Evolutionary conservation across 2,113 vertebrate species (phyloP).

Genomic region (Emydocephalus ijimae): DNA sequence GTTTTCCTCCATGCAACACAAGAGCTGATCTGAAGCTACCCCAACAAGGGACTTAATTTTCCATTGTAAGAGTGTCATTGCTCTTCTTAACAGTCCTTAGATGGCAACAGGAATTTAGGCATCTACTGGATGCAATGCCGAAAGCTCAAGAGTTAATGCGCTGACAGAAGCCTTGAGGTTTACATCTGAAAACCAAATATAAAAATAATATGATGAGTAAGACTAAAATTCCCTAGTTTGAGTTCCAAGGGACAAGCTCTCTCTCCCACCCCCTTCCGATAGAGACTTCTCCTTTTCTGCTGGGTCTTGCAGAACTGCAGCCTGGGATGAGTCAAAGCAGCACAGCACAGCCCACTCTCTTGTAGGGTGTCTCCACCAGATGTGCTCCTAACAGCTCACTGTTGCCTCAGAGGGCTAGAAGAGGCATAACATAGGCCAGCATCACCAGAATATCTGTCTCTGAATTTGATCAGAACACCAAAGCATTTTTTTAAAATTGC

Average conservation of each 20-base stretch:
- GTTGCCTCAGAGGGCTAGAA: background rate
- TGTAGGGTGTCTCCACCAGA: conserved; percentile 13
- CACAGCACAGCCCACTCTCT: conserved; percentile 45
- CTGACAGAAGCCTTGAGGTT: conserved; percentile 61
- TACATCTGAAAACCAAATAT: conserved; percentile 65
- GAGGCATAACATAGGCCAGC: background rate
- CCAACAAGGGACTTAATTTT: background rate
- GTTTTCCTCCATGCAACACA: background rate
- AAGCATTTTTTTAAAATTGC: background rate
- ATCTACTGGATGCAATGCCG: background rate
- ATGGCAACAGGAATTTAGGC: background rate
- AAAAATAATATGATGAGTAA: conserved; percentile 75
- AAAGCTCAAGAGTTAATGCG: conserved; percentile 54
- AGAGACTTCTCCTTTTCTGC: conserved; percentile 67
- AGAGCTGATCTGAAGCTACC: background rate
- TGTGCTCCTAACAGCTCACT: background rate
- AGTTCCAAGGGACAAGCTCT: conserved; percentile 60
- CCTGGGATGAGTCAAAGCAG: conserved; percentile 66
- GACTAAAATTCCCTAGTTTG: conserved; percentile 74
- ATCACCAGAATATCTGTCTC: background rate
- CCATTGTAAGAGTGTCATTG: background rate
- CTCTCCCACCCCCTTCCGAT: conserved; percentile 26
- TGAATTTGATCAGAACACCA: background rate
- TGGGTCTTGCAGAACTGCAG: conserved; percentile 63
- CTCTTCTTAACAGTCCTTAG: background rate